Evolutionary conservation across 2,113 vertebrate genomes (phyloP).

Genomic region (Probosciger aterrimus): DNA sequence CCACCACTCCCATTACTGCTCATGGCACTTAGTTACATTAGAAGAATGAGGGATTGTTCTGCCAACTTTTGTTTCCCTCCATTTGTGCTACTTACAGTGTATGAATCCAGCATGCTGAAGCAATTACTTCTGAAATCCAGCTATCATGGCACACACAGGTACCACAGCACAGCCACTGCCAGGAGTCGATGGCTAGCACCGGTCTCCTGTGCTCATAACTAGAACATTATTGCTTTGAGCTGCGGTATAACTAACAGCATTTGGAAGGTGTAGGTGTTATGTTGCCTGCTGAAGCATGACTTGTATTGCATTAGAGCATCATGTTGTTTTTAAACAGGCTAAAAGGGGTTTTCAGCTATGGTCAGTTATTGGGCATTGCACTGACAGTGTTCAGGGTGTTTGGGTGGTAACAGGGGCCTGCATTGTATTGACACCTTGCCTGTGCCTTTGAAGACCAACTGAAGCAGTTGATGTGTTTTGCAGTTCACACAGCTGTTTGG

Average conservation of each 20-base stretch:
- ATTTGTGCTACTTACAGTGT: not conserved
- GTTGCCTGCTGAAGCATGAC: not conserved
- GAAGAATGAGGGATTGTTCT: conserved; percentile 40
- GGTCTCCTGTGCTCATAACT: not conserved
- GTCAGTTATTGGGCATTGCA: not conserved
- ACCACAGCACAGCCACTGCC: not conserved
- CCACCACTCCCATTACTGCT: conserved; percentile 41
- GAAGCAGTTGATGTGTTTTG: not conserved
- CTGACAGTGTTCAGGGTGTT: not conserved
- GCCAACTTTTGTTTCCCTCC: conserved; percentile 39
- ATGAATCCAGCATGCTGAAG: not conserved
- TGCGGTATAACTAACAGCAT: not conserved
- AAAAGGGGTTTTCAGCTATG: not conserved
- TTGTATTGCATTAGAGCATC: not conserved
- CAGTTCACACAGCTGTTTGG: not conserved
- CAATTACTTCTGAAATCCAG: not conserved
- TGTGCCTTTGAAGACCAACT: fast-evolving
- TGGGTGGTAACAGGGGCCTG: not conserved
- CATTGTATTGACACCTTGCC: fast-evolving
- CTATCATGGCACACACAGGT: not conserved
- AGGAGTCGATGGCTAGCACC: not conserved
- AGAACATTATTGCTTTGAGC: not conserved
- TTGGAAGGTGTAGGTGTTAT: not conserved
- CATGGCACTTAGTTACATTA: conserved; percentile 47
- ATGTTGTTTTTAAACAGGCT: not conserved